Evolutionary conservation across 2,797 vertebrate genomes (phyloP), one percentile per base, ranked within the genome.

Genomic region (Tauraco hartlaubi): DNA sequence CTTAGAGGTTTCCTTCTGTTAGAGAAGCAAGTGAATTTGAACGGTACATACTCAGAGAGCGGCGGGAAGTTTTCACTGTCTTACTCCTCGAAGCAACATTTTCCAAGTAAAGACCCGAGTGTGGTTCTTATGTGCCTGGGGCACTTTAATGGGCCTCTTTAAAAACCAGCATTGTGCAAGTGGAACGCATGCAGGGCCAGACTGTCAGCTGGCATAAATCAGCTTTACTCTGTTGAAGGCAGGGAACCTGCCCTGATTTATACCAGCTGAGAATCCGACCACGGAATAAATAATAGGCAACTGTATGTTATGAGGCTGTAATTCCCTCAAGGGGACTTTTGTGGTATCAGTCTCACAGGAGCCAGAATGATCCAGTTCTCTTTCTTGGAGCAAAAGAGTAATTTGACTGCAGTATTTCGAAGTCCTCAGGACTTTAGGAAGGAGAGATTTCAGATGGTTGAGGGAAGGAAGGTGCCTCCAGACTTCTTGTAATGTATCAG

Each of bases 161-260:
- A 73, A 95, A 94, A 96, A 84, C 90, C 48, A 73, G 73, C 83
- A 85, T 92, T 96, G 94, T 95, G 90, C 85, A 93, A 95, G 74
- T 84, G 82, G 88, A 96, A 64, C 14, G 4, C 20, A 46, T 75
- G 87, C 73, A 81, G 88, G 78, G 91, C 90, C 87, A 82, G 90
- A 72, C 56, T 95, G 92, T 95, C 94, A 96, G 93, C 95, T 95
- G 96, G 90, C 95, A 96, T 97, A 95, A 97, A 95, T 97, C 94
- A 96, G 88, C 88, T 90, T 77, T 81, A 74, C 76, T 81, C 85
- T 92, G 52, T 76, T 71, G 71, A 93, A 96, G 91, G 85, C 83
- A 66, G 88, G 74, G 85, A 97, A 95, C 92, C 88, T 96, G 90
- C 71, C 61, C 71, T 95, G 94, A 97, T 96, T 97, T 94, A 96